Evolutionary conservation across 1,140 invertebrate genomes (phyloP), one percentile per base, ranked within the genome.

Genomic region (Aphelenchoides besseyi): DNA sequence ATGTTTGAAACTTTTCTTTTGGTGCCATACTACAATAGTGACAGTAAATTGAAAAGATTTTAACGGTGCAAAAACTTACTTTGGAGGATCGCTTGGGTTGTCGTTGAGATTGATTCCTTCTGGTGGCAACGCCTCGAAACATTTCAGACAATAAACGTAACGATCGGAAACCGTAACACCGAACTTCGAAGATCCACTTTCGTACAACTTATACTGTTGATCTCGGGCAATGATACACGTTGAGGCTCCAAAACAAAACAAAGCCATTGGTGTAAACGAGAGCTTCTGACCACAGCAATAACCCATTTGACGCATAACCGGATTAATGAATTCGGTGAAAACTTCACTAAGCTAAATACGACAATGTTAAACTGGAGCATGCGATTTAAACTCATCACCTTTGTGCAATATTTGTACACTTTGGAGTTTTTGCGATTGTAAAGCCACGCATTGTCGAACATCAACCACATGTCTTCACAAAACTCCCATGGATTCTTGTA

Each of bases 401-500:
- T 98, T 74, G 94, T 94, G 87, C 95, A 97, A 86, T 92, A 96
- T 88, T 92, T 91, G 87, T 98, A 98, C 33, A 99, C 97, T 79
- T 92, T 89, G 0, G 95, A 98, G 29, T 94, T 96, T 87, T 99
- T 99, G 70, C 92, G 90, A 86, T 99, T 99, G 85, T 98, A 99
- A 3, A 98, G 87, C 96, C 96, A 99, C n/a, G 97, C 97, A 87
- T 99, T 99, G 75, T 98, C 95, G 85, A 98, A 98, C 96, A 99
- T 99, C 36, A 98, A 89, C 95, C 95, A 98, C 1, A 99, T 93
- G 86, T 99, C 97, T 82, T 99, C 95, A 5, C 97, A 93, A 86
- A 97, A 98, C 84, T 98, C 93, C 95, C 96, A 98, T 0, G 97
- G 96, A 88, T 98, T 94, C 61, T 90, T 90, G 85, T 98, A 99